These are phyloP conservation scores for Steinernema hermaphroditum DNA, from an alignment of 2,888 invertebrate species.

Conservation along the genomic window DNA sequence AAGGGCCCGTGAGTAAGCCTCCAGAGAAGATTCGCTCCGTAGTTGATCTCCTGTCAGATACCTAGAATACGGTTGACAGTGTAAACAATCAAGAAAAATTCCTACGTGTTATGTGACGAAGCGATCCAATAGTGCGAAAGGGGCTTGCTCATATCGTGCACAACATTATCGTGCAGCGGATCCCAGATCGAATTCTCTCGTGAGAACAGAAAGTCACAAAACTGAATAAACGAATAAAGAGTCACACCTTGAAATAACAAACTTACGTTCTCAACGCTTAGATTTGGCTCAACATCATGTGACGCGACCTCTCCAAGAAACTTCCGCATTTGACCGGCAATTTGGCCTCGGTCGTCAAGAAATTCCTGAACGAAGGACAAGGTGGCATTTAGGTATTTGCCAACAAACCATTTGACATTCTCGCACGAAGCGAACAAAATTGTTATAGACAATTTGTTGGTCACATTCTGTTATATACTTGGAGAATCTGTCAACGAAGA, in stretches of 20 bases:
- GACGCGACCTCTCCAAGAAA: constrained; percentile 44
- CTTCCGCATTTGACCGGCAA: constrained; percentile 53
- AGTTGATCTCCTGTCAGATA: constrained; percentile 95
- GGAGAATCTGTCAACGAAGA: constrained; percentile 39
- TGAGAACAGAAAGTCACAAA: constrained; percentile 65
- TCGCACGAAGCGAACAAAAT: constrained; percentile 50
- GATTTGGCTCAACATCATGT: constrained; percentile 51
- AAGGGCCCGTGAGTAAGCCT: constrained; percentile 87
- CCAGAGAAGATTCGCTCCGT: constrained; percentile 89
- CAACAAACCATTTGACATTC: constrained; percentile 35
- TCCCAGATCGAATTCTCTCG: constrained; percentile 65
- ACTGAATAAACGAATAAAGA: constrained; percentile 39
- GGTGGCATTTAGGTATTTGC: neutral
- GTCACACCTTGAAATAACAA: neutral
- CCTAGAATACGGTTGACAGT: constrained; percentile 70
- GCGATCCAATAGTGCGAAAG: constrained; percentile 52
- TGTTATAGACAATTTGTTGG: constrained; percentile 48
- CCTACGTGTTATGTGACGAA: constrained; percentile 57
- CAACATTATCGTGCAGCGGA: constrained; percentile 58
- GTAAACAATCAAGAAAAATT: neutral
- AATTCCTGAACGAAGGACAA: constrained; percentile 38
- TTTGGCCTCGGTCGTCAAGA: constrained; percentile 45
- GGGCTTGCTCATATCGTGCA: constrained; percentile 51
- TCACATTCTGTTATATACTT: constrained; percentile 38
- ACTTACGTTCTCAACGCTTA: constrained; percentile 35